Evolutionary conservation across 2,113 vertebrate genomes (phyloP).

Genomic region (Procavia capensis): DNA sequence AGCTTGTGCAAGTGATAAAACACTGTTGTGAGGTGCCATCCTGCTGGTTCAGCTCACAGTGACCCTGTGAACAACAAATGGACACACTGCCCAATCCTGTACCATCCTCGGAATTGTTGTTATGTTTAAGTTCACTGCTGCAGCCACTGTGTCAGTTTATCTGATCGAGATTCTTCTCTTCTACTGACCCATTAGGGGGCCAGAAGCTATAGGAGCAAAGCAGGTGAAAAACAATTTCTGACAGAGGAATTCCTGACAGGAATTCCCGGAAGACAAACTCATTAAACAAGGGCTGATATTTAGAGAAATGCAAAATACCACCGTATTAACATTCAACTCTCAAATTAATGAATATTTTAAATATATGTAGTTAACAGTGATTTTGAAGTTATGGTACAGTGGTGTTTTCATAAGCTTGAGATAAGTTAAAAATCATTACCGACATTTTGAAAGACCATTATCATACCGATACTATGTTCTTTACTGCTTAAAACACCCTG

Average conservation of each 20-base stretch:
- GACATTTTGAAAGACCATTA: background rate
- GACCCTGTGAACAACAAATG: no score
- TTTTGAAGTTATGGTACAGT: background rate
- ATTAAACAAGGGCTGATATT: background rate
- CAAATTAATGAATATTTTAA: conserved; percentile 11
- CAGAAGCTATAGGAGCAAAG: background rate
- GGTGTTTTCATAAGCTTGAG: background rate
- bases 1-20: background rate
- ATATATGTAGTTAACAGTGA: background rate
- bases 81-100: no score
- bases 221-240: background rate
- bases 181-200: no score
- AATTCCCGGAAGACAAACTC: background rate
- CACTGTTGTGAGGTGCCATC: no score
- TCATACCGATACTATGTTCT: background rate
- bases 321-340: background rate
- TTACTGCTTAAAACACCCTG: background rate
- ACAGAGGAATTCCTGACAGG: background rate
- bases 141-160: no score
- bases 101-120: no score
- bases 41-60: no score
- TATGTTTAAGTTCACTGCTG: no score
- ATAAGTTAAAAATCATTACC: background rate
- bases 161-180: no score
- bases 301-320: background rate